A percentile compares a stretch with the other conserved stretches of the same genome.
These are phyloP conservation scores for Lasioglossum vierecki DNA, from an alignment of 2,888 invertebrate species.

Conservation along the genomic window DNA sequence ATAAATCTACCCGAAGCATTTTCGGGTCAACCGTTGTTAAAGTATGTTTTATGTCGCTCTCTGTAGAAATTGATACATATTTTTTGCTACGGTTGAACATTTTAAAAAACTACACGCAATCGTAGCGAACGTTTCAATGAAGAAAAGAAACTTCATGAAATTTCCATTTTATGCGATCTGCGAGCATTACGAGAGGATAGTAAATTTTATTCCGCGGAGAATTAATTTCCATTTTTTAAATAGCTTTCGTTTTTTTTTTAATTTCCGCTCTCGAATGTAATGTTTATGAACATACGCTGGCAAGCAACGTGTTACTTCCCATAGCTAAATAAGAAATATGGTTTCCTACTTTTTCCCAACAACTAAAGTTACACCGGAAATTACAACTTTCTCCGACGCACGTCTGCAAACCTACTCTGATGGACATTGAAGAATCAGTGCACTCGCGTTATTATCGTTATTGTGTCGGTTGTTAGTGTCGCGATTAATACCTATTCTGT, in stretches of 20 bases:
- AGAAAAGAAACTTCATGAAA: neutral
- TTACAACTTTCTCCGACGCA: conserved; percentile 8
- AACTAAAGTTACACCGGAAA: neutral
- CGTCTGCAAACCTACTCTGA: neutral
- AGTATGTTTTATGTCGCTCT: conserved; percentile 29
- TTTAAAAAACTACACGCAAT: neutral
- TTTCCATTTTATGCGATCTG: neutral
- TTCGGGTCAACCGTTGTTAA: conserved; percentile 33
- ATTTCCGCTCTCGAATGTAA: neutral
- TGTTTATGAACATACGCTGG: neutral
- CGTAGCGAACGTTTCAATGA: neutral
- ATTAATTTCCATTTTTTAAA: neutral
- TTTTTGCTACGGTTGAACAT: conserved; percentile 1
- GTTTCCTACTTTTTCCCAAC: conserved; percentile 5
- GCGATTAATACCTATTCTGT: conserved; percentile 29
- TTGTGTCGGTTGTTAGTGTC: conserved; percentile 16
- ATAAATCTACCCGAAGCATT: conserved; percentile 30
- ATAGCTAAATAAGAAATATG: conserved; percentile 3
- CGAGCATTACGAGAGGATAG: neutral
- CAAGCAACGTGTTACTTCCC: conserved; percentile 5
- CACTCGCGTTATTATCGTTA: conserved; percentile 13
- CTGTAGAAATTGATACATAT: neutral
- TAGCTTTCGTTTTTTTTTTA: neutral
- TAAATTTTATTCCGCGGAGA: neutral
- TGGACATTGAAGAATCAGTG: neutral